Evolutionary conservation across 2,797 vertebrate genomes (phyloP).

Genomic region (Craterocephalus amniculus): DNA sequence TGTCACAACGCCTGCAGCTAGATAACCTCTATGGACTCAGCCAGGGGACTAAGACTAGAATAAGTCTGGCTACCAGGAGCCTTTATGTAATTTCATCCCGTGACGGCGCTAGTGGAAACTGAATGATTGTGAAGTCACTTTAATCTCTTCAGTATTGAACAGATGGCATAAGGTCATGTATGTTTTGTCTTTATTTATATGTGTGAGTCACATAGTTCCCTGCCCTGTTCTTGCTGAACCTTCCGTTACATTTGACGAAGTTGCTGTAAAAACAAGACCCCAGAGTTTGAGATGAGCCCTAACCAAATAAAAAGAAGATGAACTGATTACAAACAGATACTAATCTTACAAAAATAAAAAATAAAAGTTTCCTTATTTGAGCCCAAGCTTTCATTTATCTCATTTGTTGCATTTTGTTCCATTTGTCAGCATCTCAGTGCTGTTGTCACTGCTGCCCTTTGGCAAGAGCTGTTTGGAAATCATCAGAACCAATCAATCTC

Average conservation of each 20-base stretch:
- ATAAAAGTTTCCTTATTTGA: constrained; percentile 19
- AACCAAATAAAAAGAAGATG: constrained; percentile 55
- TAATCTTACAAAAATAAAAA: constrained; percentile 24
- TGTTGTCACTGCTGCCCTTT: constrained; percentile 36
- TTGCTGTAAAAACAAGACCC: constrained; percentile 62
- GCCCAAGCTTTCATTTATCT: constrained; percentile 43
- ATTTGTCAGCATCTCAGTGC: constrained; percentile 30
- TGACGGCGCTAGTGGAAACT: constrained; percentile 24
- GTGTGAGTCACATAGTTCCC: constrained; percentile 49
- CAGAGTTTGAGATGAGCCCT: constrained; percentile 51
- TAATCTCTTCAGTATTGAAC: constrained; percentile 37
- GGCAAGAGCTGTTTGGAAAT: constrained; percentile 46
- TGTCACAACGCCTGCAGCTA: background rate
- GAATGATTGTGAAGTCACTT: constrained; percentile 33
- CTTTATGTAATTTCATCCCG: constrained; percentile 47
- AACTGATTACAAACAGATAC: constrained; percentile 47
- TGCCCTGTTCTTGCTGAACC: constrained; percentile 58
- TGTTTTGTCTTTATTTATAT: constrained; percentile 1
- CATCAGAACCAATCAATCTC: constrained; percentile 61
- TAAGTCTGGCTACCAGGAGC: constrained; percentile 44
- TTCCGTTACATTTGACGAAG: constrained; percentile 55
- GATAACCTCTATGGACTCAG: constrained; percentile 49
- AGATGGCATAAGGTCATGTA: constrained; percentile 38
- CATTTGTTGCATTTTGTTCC: constrained; percentile 46
- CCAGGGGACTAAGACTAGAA: constrained; percentile 44